These are phyloP conservation scores for Bombus soroeensis DNA, from an alignment of 1,140 invertebrate species.

Conservation along the genomic window DNA sequence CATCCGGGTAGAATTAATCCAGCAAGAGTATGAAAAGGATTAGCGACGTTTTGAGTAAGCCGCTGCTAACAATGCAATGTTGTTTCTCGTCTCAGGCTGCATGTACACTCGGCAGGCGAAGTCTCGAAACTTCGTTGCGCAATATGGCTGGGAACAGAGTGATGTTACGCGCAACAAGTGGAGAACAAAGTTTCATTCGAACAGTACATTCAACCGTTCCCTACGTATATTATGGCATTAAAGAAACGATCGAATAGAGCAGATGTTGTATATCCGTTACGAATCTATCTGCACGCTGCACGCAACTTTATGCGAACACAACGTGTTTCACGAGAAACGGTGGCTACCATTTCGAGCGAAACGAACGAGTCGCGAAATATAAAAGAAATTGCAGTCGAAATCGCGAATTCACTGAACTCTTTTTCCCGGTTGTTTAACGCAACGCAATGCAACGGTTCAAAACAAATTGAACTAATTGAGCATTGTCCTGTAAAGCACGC, in stretches of 20 bases:
- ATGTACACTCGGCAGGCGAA: conserved; percentile 6
- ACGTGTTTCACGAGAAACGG: neutral
- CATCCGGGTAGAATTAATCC: neutral
- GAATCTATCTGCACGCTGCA: neutral
- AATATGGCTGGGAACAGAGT: conserved; percentile 10
- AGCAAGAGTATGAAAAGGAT: neutral
- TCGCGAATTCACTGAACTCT: neutral
- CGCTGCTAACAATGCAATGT: neutral
- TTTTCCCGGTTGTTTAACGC: neutral
- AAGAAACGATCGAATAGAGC: conserved; percentile 31
- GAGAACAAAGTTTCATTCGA: conserved; percentile 50
- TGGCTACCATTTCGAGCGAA: too few relatives aligned
- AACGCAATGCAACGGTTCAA: neutral
- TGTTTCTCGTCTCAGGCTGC: conserved; percentile 5
- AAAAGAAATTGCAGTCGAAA: too few relatives aligned
- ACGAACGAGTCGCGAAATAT: too few relatives aligned
- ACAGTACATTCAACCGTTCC: neutral
- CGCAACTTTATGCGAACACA: neutral
- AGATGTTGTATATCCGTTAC: conserved; percentile 2
- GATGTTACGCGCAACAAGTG: conserved; percentile 48
- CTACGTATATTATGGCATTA: neutral
- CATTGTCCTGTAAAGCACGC: neutral
- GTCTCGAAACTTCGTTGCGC: conserved; percentile 45
- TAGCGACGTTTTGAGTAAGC: neutral
- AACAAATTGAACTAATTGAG: neutral